phyloP scores from a whole-genome alignment of 2,888 invertebrate genomes.

The Drosophila multiciliata region DNA sequence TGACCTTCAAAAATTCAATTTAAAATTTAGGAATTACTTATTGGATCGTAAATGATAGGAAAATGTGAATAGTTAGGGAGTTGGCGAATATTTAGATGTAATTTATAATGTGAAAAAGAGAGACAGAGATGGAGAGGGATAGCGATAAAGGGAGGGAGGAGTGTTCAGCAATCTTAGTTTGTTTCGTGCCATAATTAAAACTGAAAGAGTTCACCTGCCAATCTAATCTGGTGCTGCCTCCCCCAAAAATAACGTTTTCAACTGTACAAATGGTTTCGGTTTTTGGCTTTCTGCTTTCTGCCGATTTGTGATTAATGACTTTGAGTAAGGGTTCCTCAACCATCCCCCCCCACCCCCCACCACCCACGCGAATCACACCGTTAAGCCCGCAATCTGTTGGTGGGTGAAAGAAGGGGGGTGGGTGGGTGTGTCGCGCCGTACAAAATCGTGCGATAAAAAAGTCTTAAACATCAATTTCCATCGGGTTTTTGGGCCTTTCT shows the following conservation, averaged over 20 bases:
- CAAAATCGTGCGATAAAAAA: slow-evolving; percentile 79
- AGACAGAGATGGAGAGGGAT: too few relatives aligned
- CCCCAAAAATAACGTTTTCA: slow-evolving; percentile 20
- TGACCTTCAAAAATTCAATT: background rate
- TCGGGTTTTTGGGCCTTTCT: slow-evolving; percentile 62
- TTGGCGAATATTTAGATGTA: too few relatives aligned
- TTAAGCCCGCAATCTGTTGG: slow-evolving; percentile 14
- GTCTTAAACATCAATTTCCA: slow-evolving; percentile 81
- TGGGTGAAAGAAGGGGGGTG: background rate
- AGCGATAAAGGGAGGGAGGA: too few relatives aligned
- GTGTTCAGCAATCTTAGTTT: background rate
- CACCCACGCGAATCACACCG: background rate
- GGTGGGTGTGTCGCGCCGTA: slow-evolving; percentile 49
- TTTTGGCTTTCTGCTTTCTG: slow-evolving; percentile 60
- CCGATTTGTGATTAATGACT: slow-evolving; percentile 78
- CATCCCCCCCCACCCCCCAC: accelerated
- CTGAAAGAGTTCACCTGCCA: slow-evolving; percentile 55
- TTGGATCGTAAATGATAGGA: background rate
- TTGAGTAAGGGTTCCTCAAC: slow-evolving; percentile 28
- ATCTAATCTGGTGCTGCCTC: slow-evolving; percentile 28
- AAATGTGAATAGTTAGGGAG: background rate
- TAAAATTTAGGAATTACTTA: background rate
- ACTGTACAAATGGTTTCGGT: slow-evolving; percentile 65
- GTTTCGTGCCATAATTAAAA: slow-evolving; percentile 57
- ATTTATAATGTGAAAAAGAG: background rate